Evolutionary conservation across 2,888 invertebrate genomes (phyloP).

Genomic region (Galerucella pusilla): DNA sequence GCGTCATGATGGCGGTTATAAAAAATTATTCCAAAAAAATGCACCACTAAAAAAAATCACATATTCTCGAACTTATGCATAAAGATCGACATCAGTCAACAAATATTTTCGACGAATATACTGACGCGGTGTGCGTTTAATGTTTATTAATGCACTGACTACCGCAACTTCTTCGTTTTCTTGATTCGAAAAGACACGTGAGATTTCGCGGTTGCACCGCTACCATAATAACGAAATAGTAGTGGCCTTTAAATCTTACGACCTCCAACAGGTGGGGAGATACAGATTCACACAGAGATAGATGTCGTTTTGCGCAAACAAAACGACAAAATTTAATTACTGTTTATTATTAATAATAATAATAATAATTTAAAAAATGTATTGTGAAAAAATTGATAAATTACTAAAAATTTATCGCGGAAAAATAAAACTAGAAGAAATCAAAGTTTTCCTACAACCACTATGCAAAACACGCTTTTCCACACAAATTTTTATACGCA

Average conservation of each 20-base stretch:
- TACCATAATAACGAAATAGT: constrained; percentile 46
- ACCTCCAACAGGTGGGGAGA: constrained; percentile 33
- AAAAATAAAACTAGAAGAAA: too few relatives aligned
- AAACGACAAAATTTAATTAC: not conserved
- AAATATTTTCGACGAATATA: not conserved
- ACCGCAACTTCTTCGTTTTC: constrained; percentile 35
- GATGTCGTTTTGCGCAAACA: constrained; percentile 1
- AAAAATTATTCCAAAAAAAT: constrained; percentile 5
- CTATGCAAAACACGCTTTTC: too few relatives aligned
- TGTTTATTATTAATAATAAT: not conserved
- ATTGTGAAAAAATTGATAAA: too few relatives aligned
- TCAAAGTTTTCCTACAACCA: too few relatives aligned
- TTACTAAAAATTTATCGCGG: too few relatives aligned
- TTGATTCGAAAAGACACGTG: constrained; percentile 40
- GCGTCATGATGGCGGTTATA: not conserved
- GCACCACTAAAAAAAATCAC: constrained; percentile 1
- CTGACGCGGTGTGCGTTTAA: constrained; percentile 27
- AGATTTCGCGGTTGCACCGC: constrained; percentile 44
- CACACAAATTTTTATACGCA: too few relatives aligned
- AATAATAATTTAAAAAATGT: not conserved
- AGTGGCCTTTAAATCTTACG: constrained; percentile 46
- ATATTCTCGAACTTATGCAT: not conserved
- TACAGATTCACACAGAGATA: not conserved
- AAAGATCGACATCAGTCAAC: not conserved
- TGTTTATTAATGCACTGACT: constrained; percentile 43